Conservation (phyloP, 30 jellyfish, hydroid and myxozoan species). For the Morbakka virulenta region DNA sequence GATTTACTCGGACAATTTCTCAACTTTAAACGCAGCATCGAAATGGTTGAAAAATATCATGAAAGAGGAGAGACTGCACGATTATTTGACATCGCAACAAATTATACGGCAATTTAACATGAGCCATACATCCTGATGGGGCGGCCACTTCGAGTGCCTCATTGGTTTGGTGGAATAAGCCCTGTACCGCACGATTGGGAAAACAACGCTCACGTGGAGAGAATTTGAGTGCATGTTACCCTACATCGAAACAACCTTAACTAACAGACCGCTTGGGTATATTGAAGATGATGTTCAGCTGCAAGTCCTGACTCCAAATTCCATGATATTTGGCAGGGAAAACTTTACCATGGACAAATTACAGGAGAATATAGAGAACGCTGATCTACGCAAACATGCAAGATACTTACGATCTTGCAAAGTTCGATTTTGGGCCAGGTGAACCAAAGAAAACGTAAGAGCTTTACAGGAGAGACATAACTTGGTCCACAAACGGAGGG, state of each 20-base stretch:
- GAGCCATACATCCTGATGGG: conserved; percentile 74
- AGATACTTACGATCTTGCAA: conserved; percentile 49
- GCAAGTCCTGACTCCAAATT: conserved; percentile 51
- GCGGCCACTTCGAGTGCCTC: conserved; percentile 71
- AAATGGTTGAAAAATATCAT: conserved; percentile 38
- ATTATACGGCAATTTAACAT: conserved; percentile 69
- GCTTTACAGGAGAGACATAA: conserved; percentile 50
- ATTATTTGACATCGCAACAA: conserved; percentile 37
- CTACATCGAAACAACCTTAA: conserved; percentile 30
- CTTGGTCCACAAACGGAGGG: too few species aligned
- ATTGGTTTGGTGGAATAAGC: conserved; percentile 71
- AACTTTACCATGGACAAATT: conserved; percentile 37
- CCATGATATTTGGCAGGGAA: conserved; percentile 36
- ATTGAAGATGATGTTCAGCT: conserved; percentile 66
- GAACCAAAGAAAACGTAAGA: too few species aligned
- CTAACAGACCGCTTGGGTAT: conserved; percentile 69
- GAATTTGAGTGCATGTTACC: too few species aligned
- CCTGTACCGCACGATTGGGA: conserved; percentile 46
- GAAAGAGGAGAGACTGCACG: conserved; percentile 44
- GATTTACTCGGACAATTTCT: conserved; percentile 62
- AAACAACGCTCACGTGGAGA: conserved; percentile 1
- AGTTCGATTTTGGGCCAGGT: too few species aligned
- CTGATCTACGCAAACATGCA: conserved; percentile 54
- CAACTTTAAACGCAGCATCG: conserved; percentile 52
- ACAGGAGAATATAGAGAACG: conserved; percentile 28